These are phyloP conservation scores for Drosophila hamatofila DNA, from an alignment of 2,888 invertebrate genomes.

Conservation along the genomic window DNA sequence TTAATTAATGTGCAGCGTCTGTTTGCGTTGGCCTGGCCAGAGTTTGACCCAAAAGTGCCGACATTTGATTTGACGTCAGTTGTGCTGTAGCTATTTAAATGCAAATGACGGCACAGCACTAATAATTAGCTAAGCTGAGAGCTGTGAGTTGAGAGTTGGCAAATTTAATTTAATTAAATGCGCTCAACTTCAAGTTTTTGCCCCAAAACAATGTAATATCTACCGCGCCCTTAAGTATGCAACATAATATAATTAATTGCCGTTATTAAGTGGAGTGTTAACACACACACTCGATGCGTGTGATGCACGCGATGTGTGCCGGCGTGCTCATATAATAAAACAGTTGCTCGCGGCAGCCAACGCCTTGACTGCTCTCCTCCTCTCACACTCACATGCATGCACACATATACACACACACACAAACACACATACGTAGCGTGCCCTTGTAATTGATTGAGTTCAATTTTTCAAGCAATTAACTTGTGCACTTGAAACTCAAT, in stretches of 20 bases:
- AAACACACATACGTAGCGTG: constrained; percentile 4
- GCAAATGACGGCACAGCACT: constrained; percentile 35
- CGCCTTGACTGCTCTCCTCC: neutral
- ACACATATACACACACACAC: neutral
- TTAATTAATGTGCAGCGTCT: constrained; percentile 73
- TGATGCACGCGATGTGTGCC: constrained; percentile 16
- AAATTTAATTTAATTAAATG: constrained; percentile 10
- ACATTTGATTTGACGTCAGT: constrained; percentile 46
- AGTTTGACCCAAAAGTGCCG: constrained; percentile 12
- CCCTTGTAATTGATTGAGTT: constrained; percentile 70
- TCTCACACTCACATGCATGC: neutral
- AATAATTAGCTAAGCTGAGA: constrained; percentile 60
- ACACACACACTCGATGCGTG: constrained; percentile 20
- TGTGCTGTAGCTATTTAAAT: constrained; percentile 54
- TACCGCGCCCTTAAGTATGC: constrained; percentile 20
- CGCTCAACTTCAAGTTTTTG: neutral
- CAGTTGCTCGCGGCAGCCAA: constrained; percentile 14
- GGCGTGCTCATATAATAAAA: constrained; percentile 15
- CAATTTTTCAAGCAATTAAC: constrained; percentile 80
- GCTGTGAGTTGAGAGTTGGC: constrained; percentile 5
- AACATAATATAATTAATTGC: constrained; percentile 58
- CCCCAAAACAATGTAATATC: neutral
- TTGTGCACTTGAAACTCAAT: constrained; percentile 66
- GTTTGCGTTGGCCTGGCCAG: constrained; percentile 38
- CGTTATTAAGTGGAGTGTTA: constrained; percentile 56